Evolutionary conservation across 2,888 invertebrate genomes (phyloP), one percentile per base, ranked within the genome.

Genomic region (Zaprionus bogoriensis): DNA sequence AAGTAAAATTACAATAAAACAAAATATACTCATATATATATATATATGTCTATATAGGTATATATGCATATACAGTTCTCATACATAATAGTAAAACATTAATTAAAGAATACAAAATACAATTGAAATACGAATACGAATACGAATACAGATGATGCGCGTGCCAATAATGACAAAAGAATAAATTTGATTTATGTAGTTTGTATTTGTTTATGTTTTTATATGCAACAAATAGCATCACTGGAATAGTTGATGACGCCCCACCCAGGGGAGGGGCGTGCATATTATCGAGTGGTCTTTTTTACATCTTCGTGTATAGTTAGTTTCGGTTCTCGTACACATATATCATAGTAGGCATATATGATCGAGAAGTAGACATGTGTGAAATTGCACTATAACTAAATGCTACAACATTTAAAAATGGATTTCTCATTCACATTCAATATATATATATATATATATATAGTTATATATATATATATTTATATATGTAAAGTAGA

Each of bases 341-440:
- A 46, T 45, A 48, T 46, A 50, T 12, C 52, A 27, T 42, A 2
- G 3, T 27, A 27, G n/a, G n/a, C n/a, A 52, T 66, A 64, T 60
- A n/a, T 59, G 48, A 65, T 59, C 51, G 54, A 65, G 74, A 67
- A 62, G 69, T 87, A 81, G 76, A 75, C 73, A 76, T 77, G 63
- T 73, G 78, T 84, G 82, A 87, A 83, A 83, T 83, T 83, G 85
- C 87, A 83, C 83, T 83, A 83, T 69, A 82, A 85, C 86, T 83
- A 83, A 77, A 82, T 79, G 72, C 83, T 83, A 83, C 82, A 87
- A 87, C 87, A 87, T 83, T 82, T 78, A 87, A 85, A 87, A 87
- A 84, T 75, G 73, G 69, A 75, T 76, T 64, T 57, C 30, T 54
- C 39, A 23, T 52, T 63, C 65, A 44, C 48, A 50, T 57, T 58